Conservation (phyloP, 2,888 invertebrate species). For the Thereva nobilitata region DNA sequence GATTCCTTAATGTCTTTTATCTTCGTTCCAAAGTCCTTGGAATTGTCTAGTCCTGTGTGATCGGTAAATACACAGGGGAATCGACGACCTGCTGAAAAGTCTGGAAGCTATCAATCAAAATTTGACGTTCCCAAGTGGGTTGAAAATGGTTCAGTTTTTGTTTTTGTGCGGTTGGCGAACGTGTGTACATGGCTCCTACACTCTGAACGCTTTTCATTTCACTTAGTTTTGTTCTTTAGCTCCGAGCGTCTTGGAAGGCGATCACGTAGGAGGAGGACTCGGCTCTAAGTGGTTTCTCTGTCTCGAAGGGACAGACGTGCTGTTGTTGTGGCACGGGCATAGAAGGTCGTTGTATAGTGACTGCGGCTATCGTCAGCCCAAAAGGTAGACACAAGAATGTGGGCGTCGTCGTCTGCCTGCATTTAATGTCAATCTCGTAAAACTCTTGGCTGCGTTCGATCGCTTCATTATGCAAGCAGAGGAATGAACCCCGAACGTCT, state of each 20-base stretch:
- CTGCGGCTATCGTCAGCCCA: neutral
- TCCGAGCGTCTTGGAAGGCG: slow-evolving; percentile 1
- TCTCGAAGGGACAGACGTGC: neutral
- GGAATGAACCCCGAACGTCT: neutral
- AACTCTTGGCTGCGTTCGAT: slow-evolving; percentile 27
- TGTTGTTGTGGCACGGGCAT: neutral
- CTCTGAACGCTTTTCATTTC: too few species aligned
- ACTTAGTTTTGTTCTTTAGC: too few species aligned
- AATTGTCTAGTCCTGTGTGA: slow-evolving; percentile 18
- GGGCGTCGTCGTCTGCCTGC: slow-evolving; percentile 26
- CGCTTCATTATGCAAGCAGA: slow-evolving; percentile 34
- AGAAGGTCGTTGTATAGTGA: slow-evolving; percentile 9
- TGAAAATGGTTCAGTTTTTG: slow-evolving; percentile 18
- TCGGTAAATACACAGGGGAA: neutral
- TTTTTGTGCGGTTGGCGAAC: neutral
- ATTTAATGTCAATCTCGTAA: slow-evolving; percentile 2
- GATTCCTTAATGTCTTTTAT: slow-evolving; percentile 10
- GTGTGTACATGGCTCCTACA: neutral
- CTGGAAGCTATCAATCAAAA: slow-evolving; percentile 40
- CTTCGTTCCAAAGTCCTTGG: neutral
- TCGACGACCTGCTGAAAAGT: slow-evolving; percentile 12
- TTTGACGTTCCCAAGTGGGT: slow-evolving; percentile 36
- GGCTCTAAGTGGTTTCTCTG: slow-evolving; percentile 14
- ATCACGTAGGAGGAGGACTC: slow-evolving; percentile 19
- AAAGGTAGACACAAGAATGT: slow-evolving; percentile 20